Base-by-base conservation (phyloP, 23 tunicate genomes). In the Styela plicata region DNA sequence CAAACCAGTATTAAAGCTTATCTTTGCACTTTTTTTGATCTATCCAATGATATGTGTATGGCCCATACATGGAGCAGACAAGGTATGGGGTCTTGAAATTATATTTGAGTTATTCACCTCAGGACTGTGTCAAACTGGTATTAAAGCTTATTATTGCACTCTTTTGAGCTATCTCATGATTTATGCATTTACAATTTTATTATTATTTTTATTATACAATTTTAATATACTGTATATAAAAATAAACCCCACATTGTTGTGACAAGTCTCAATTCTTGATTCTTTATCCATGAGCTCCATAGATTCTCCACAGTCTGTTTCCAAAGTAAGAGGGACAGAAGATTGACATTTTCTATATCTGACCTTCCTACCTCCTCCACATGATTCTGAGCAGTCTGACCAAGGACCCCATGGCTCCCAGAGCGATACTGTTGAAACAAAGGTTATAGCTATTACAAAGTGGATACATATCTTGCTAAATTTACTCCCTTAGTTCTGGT, bases 361-460 rank as follows among this genome's bases (percentile, higher is more conserved):
- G 33, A 24, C 31, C 31, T 44, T 52, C 5, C 28, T 36, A 1
- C 81, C 81, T 7, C 81, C 81, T 36, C 2, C 81, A 29, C 81
- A 76, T 24, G 81, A 36, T 13, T 21, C 81, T 24, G 81, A 33
- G 24, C 81, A 76, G 17, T 33, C 64, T 1, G 63, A 33, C 81
- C 81, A 76, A 0, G 81, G 81, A 13, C 66, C 27, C 81, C 81
- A 76, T 1, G 81, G 81, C 64, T 53, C 37, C 81, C 81, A 76
- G 24, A 76, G 29, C 24, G 81, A 76, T 57, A 76, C 81, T 76
- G 71, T 67, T n/a, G n/a, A n/a, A n/a, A n/a, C n/a, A n/a, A n/a
- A n/a, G n/a, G n/a, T n/a, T n/a, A n/a, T n/a, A n/a, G n/a, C n/a
- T n/a, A n/a, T n/a, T n/a, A n/a, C n/a, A n/a, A n/a, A n/a, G n/a